These are phyloP conservation scores for Microtus oregoni DNA, from an alignment of 2,113 vertebrate species.

Conservation along the genomic window DNA sequence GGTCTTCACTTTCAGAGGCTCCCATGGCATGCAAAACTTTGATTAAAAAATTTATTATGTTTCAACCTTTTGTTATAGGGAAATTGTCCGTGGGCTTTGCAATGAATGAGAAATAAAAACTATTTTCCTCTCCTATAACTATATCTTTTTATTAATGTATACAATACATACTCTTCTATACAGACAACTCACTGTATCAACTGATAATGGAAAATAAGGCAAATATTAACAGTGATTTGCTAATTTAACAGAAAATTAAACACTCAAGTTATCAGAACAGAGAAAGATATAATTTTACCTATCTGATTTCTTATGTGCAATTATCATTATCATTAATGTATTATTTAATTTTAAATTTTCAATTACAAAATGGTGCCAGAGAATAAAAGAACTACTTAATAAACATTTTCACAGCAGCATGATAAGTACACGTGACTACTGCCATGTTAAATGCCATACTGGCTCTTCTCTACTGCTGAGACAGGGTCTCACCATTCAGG, in stretches of 20 bases:
- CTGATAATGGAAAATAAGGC: neutral
- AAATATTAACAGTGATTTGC: conserved; percentile 26
- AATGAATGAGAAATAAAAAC: neutral
- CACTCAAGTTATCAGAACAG: conserved; percentile 16
- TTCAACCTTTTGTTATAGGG: neutral
- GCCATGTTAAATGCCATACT: neutral
- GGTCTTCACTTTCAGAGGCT: neutral
- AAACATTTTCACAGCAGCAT: conserved; percentile 2
- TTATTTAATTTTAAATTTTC: neutral
- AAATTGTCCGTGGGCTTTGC: neutral
- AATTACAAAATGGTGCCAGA: neutral
- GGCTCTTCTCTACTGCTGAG: neutral
- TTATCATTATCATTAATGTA: conserved; percentile 1
- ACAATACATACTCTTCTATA: conserved; percentile 4
- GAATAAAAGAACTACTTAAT: conserved; percentile 10
- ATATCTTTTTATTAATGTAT: conserved; percentile 36
- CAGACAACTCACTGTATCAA: neutral
- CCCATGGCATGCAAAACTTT: neutral
- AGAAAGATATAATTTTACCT: conserved; percentile 1
- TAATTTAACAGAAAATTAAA: conserved; percentile 56
- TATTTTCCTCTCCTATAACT: neutral
- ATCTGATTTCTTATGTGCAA: conserved; percentile 25
- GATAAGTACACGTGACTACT: neutral
- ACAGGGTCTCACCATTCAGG: neutral
- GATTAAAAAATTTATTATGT: neutral